A percentile compares a stretch with the other conserved stretches of the same genome.
Evolutionary conservation across 2,888 invertebrate genomes (phyloP).

Genomic region (Junonia oenone): DNA sequence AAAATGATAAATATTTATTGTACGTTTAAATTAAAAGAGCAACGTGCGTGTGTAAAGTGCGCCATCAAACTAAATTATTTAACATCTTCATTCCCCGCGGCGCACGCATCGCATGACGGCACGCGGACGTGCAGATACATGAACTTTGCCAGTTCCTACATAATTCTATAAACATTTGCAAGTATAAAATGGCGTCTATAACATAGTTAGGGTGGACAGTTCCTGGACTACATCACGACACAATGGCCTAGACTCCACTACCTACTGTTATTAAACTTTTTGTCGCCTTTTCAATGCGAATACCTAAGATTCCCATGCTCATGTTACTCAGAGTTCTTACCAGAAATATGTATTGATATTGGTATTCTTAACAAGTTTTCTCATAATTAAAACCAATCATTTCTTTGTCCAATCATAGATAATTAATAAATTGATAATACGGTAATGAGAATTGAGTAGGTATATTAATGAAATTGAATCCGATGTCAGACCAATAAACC

Average conservation of each 20-base stretch:
- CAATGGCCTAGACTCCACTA: constrained; percentile 1
- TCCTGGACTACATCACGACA: constrained; percentile 9
- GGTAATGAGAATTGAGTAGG: neutral
- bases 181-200: constrained; percentile 24
- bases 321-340: neutral
- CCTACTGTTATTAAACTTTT: neutral
- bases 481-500: constrained; percentile 45
- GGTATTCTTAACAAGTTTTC: neutral
- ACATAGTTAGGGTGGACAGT: constrained; percentile 13
- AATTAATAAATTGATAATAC: neutral
- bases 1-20: constrained; percentile 25
- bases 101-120: constrained; percentile 70
- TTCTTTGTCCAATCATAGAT: neutral
- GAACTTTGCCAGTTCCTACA: constrained; percentile 38
- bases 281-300: neutral
- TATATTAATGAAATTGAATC: constrained; percentile 3
- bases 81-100: constrained; percentile 76
- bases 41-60: constrained; percentile 60
- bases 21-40: constrained; percentile 36
- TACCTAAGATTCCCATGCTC: neutral
- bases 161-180: constrained; percentile 27
- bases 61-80: constrained; percentile 75
- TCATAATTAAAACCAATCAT: neutral
- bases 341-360: neutral
- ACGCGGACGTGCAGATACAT: constrained; percentile 63